A percentile compares a stretch with the other conserved stretches of the same genome.
These are phyloP conservation scores for Dicyrtomina minuta DNA, from an alignment of 2,888 invertebrate species.

Conservation along the genomic window DNA sequence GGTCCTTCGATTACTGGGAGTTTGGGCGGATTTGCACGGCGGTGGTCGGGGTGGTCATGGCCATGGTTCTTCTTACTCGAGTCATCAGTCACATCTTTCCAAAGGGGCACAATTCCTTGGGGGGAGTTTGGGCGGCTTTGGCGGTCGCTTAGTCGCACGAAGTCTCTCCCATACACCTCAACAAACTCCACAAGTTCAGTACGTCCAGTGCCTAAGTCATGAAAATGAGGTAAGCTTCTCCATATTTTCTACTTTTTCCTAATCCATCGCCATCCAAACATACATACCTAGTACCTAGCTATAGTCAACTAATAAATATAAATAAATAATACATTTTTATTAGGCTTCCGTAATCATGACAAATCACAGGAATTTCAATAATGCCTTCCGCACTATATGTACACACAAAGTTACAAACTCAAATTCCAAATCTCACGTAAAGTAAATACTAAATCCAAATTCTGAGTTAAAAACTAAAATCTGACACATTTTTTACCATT, in stretches of 20 bases:
- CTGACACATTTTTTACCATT: too few species aligned
- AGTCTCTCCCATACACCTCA: constrained; percentile 42
- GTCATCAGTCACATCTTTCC: constrained; percentile 11
- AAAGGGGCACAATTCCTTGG: constrained; percentile 40
- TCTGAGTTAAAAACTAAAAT: too few species aligned
- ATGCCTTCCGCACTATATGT: too few species aligned
- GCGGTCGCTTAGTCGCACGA: constrained; percentile 49
- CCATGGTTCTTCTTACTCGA: constrained; percentile 37
- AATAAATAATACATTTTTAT: too few species aligned
- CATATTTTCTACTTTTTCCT: not conserved
- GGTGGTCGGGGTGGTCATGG: constrained; percentile 22
- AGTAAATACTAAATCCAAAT: too few species aligned
- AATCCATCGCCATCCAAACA: constrained; percentile 6
- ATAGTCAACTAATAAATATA: not conserved
- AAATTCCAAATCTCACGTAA: too few species aligned
- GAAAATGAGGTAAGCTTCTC: constrained; percentile 66
- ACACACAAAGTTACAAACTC: too few species aligned
- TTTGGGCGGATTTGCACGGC: constrained; percentile 66
- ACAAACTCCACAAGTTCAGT: constrained; percentile 59
- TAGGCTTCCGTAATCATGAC: too few species aligned
- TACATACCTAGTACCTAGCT: constrained; percentile 1
- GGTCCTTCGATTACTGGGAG: constrained; percentile 70
- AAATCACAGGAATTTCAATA: too few species aligned
- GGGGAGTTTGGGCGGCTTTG: constrained; percentile 51
- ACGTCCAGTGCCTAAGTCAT: constrained; percentile 73